Percentiles rank a stretch among this genome's conserved stretches.
These are phyloP conservation scores for Neoarius graeffei DNA, from an alignment of 2,113 vertebrate species.

Conservation along the genomic window DNA sequence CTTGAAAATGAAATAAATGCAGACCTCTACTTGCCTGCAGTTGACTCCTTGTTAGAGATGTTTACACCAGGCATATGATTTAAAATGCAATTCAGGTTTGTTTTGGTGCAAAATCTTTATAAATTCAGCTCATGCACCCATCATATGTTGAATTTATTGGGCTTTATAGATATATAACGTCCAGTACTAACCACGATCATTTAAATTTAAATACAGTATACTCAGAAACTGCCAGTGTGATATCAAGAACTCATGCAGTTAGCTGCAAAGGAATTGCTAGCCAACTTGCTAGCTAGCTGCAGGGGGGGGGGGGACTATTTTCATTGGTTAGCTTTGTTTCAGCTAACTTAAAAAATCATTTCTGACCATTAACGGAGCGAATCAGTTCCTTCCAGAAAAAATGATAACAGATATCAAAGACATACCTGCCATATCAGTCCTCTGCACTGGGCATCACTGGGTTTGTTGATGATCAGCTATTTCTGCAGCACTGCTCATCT, in stretches of 20 bases:
- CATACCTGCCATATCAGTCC: conserved; percentile 37
- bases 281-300: conserved; percentile 26
- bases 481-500: conserved; percentile 34
- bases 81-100: not conserved
- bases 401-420: not conserved
- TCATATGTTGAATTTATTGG: not conserved
- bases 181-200: not conserved
- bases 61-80: not conserved
- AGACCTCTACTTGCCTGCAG: not conserved
- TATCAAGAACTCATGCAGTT: not conserved
- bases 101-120: not conserved
- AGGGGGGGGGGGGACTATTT: not conserved
- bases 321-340: conserved; percentile 16
- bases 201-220: not conserved
- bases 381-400: too few species aligned
- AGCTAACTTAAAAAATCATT: conserved; percentile 16
- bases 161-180: not conserved
- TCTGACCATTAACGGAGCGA: not conserved
- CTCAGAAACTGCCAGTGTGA: not conserved
- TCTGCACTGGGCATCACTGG: not conserved
- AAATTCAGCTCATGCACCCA: not conserved
- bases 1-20: not conserved
- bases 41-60: not conserved
- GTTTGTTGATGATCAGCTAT: conserved; percentile 31
- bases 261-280: conserved; percentile 10